Evolutionary conservation across 1,140 invertebrate genomes (phyloP).

Genomic region (Drosophila albomicans): DNA sequence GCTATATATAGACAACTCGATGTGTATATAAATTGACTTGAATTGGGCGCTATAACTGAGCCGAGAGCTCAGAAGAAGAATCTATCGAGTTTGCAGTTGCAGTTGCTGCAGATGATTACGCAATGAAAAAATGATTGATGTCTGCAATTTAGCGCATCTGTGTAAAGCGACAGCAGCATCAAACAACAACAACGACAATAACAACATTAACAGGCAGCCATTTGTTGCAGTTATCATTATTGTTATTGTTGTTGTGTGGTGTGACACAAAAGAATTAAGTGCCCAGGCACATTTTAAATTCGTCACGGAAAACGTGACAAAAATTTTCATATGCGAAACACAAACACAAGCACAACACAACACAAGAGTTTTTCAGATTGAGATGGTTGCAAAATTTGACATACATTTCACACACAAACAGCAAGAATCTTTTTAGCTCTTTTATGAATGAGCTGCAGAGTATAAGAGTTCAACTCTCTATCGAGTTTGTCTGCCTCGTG

Average conservation of each 20-base stretch:
- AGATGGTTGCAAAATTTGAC: conserved; percentile 81
- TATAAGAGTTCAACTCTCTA: conserved; percentile 2
- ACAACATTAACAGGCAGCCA: conserved; percentile 2
- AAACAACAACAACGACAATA: conserved; percentile 65
- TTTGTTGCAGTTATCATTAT: conserved; percentile 35
- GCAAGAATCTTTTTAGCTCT: conserved; percentile 57
- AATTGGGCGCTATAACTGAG: conserved; percentile 19
- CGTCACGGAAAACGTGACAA: conserved; percentile 83
- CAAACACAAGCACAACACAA: conserved; percentile 21
- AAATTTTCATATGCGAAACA: conserved; percentile 76
- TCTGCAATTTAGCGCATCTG: conserved; percentile 82
- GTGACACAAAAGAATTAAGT: conserved; percentile 82
- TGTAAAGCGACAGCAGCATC: conserved; percentile 66
- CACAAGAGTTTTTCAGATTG: conserved; percentile 39
- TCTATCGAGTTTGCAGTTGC: conserved; percentile 6
- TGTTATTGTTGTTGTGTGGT: conserved; percentile 53
- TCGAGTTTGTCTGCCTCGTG: background rate
- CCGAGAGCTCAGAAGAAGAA: conserved; percentile 60
- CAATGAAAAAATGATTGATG: conserved; percentile 80
- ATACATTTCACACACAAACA: conserved; percentile 73
- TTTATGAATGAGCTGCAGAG: conserved; percentile 69
- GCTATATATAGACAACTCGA: background rate
- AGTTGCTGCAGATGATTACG: conserved; percentile 61
- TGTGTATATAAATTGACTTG: conserved; percentile 2
- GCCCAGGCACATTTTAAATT: conserved; percentile 82